These are phyloP conservation scores for Micrasema longulum DNA, from an alignment of 1,140 invertebrate species.

Conservation along the genomic window DNA sequence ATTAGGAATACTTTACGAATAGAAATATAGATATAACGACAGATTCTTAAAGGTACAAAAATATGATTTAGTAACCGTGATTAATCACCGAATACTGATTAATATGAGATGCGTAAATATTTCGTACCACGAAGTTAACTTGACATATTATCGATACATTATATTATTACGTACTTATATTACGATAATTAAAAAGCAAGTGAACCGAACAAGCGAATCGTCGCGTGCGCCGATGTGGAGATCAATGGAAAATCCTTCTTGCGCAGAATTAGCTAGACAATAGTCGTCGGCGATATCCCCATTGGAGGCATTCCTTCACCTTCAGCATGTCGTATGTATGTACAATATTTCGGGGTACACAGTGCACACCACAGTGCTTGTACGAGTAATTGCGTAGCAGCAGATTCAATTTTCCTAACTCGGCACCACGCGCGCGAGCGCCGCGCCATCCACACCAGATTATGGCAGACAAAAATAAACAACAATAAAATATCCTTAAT, in stretches of 20 bases:
- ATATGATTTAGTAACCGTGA: constrained; percentile 28
- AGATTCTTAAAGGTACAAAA: constrained; percentile 32
- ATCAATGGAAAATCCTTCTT: not conserved
- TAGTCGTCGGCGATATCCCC: no score
- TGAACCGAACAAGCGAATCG: not conserved
- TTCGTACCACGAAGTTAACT: constrained; percentile 21
- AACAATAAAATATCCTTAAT: constrained; percentile 40
- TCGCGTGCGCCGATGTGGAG: not conserved
- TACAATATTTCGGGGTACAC: not conserved
- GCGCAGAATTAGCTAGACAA: not conserved
- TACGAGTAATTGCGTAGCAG: constrained; percentile 20
- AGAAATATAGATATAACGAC: constrained; percentile 30
- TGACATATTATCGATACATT: constrained; percentile 5
- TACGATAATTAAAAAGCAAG: not conserved
- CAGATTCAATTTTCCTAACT: constrained; percentile 23
- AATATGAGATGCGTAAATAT: constrained; percentile 25
- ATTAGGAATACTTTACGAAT: constrained; percentile 33
- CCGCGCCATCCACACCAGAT: constrained; percentile 15
- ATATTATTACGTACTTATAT: constrained; percentile 1
- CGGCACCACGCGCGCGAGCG: no score
- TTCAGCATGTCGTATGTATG: not conserved
- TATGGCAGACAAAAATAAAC: constrained; percentile 34
- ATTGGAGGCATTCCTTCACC: constrained; percentile 23
- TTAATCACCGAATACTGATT: constrained; percentile 29
- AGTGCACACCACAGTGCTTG: constrained; percentile 6